Percentiles rank a stretch among this genome's conserved stretches.
Evolutionary conservation across 1,140 invertebrate species (phyloP).

Genomic region (Drosophila kanapiae): DNA sequence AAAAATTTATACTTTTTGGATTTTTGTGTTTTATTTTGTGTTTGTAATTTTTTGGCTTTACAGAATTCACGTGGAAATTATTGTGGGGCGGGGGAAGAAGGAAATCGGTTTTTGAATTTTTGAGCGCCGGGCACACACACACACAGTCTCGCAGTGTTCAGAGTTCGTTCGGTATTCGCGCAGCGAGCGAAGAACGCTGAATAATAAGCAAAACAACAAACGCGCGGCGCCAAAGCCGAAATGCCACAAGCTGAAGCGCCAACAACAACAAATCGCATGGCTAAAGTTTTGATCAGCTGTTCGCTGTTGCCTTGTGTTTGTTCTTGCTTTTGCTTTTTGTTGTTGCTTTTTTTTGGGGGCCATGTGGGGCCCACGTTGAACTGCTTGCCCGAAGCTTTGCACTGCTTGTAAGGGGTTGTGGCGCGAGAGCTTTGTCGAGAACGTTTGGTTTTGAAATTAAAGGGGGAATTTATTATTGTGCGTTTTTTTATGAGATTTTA

Average conservation of each 20-base stretch:
- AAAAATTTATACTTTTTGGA: slow-evolving; percentile 13
- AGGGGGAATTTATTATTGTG: no score
- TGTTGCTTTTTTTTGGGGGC: neutral
- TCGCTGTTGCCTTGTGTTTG: slow-evolving; percentile 2
- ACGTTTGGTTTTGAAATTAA: neutral
- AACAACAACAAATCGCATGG: slow-evolving; percentile 30
- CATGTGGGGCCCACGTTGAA: neutral
- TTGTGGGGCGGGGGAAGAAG: slow-evolving; percentile 7
- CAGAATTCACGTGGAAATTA: slow-evolving; percentile 29
- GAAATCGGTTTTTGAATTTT: slow-evolving; percentile 38
- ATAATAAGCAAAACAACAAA: slow-evolving; percentile 67
- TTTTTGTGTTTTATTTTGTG: slow-evolving; percentile 22
- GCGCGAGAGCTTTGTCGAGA: neutral
- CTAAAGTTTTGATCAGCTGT: slow-evolving; percentile 37
- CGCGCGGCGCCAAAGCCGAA: slow-evolving; percentile 49
- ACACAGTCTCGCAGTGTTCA: slow-evolving; percentile 47
- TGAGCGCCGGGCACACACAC: slow-evolving; percentile 77
- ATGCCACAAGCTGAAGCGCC: slow-evolving; percentile 36
- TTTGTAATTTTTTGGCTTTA: slow-evolving; percentile 27
- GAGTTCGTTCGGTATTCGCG: slow-evolving; percentile 50
- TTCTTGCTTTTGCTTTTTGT: slow-evolving; percentile 14
- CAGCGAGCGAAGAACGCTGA: slow-evolving; percentile 64
- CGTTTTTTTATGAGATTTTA: neutral
- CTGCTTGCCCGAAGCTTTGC: slow-evolving; percentile 36
- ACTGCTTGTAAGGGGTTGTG: slow-evolving; percentile 28